Evolutionary conservation across 2,113 vertebrate genomes (phyloP).

Genomic region (Apaloderma vittatum): DNA sequence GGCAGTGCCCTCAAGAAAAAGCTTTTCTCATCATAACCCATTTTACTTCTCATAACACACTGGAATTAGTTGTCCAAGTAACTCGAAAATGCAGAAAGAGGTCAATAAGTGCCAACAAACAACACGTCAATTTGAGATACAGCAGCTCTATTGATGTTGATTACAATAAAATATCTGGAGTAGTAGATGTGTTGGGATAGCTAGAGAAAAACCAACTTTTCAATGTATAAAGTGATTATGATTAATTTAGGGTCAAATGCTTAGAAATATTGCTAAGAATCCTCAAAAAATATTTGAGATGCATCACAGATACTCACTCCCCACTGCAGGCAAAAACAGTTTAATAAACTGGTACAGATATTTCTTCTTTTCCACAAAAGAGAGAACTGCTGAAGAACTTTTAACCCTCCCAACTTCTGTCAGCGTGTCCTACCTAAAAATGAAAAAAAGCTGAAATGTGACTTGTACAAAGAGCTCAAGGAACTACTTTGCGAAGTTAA

Average conservation of each 20-base stretch:
- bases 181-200: neutral
- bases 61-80: neutral
- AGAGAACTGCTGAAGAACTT: neutral
- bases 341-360: neutral
- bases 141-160: neutral
- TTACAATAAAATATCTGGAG: neutral
- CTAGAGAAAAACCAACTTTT: neutral
- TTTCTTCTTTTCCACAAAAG: neutral
- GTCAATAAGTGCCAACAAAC: neutral
- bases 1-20: neutral
- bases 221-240: neutral
- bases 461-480: neutral
- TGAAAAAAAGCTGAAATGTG: neutral
- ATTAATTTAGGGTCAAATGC: neutral
- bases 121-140: neutral
- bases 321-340: rapidly evolving
- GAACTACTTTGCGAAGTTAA: neutral
- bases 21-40: neutral
- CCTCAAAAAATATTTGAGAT: neutral
- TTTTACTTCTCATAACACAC: neutral
- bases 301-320: neutral
- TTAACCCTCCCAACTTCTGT: neutral
- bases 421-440: neutral
- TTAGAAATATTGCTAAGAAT: neutral
- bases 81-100: neutral